Evolutionary conservation across 2,888 invertebrate species (phyloP), one percentile per base, ranked within the genome.

Genomic region (Rotaria macrura): DNA sequence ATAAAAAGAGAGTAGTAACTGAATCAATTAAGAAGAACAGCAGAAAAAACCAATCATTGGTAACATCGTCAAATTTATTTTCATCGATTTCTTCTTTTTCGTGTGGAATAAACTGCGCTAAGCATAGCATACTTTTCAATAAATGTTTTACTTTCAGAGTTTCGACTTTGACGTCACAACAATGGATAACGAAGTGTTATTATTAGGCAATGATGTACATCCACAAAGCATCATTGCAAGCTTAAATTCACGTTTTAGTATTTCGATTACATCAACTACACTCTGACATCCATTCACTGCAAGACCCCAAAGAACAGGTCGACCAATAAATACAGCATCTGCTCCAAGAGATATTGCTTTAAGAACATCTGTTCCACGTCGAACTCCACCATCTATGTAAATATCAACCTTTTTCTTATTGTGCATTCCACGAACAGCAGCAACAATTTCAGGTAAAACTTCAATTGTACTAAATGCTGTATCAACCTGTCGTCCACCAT

Each of bases 281-380:
- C 65, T 34, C 17, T 65, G 65, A 85, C 88, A 87, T 87, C 89
- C 90, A 84, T 93, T 93, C 85, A 94, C 93, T 0, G 94, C 92
- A 85, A 96, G 90, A 0, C 95, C 96, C 95, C 95, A 96, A 9
- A 96, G 89, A 49, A 94, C 93, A 0, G 96, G 95, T 85, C 96
- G 93, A 0, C 96, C 96, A 47, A 96, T 92, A 89, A 96, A 96
- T 40, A 95, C 96, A 93, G 95, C 94, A 92, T 93, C 94, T 3
- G 97, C 97, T 23, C 97, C 97, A 40, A 97, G 92, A 2, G 95
- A 95, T 79, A 97, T 89, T 0, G 96, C 96, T 91, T 96, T 97
- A 88, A 95, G 94, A 23, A 96, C 93, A 90, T 97, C 96, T 9
- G 94, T 94, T 29, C 96, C 96, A 88, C 94, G 93, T 34, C 93